These are phyloP conservation scores for Globodera ellingtonae DNA, from an alignment of 1,140 invertebrate genomes.

Conservation along the genomic window DNA sequence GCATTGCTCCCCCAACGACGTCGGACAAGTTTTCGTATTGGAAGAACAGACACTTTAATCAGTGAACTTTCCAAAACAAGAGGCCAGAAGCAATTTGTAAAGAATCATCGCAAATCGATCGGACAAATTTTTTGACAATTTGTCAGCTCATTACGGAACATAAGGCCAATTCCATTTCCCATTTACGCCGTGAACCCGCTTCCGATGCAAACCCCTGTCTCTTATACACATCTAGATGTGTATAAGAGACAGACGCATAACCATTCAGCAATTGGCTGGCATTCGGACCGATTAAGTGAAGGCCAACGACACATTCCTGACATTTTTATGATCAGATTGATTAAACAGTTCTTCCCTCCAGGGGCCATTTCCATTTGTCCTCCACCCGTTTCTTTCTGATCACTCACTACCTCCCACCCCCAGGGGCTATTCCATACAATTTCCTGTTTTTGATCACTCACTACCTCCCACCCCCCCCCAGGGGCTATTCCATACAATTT, in stretches of 20 bases:
- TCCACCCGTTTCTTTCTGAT: background rate
- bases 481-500: too few species aligned
- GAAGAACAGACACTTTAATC: conserved; percentile 25
- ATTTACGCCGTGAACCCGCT: too few species aligned
- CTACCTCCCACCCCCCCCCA: conserved; percentile 3
- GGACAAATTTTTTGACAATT: background rate
- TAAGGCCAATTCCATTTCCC: too few species aligned
- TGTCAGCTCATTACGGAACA: background rate
- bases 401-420: background rate
- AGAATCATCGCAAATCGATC: background rate
- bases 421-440: too few species aligned
- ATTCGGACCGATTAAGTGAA: conserved; percentile 38
- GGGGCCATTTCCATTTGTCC: too few species aligned
- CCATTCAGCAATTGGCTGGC: conserved; percentile 31
- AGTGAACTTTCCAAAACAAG: background rate
- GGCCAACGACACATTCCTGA: conserved; percentile 38
- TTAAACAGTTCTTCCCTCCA: background rate
- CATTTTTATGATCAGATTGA: background rate
- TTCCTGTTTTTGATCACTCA: background rate
- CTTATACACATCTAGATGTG: too few species aligned
- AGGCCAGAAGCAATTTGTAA: background rate
- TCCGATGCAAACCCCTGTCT: too few species aligned
- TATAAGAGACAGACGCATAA: too few species aligned
- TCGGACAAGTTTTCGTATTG: conserved; percentile 23
- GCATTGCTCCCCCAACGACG: conserved; percentile 32